A percentile compares a stretch with the other conserved stretches of the same genome.
Evolutionary conservation across 2,797 vertebrate species (phyloP).

Genomic region (Gallinago solitaria): DNA sequence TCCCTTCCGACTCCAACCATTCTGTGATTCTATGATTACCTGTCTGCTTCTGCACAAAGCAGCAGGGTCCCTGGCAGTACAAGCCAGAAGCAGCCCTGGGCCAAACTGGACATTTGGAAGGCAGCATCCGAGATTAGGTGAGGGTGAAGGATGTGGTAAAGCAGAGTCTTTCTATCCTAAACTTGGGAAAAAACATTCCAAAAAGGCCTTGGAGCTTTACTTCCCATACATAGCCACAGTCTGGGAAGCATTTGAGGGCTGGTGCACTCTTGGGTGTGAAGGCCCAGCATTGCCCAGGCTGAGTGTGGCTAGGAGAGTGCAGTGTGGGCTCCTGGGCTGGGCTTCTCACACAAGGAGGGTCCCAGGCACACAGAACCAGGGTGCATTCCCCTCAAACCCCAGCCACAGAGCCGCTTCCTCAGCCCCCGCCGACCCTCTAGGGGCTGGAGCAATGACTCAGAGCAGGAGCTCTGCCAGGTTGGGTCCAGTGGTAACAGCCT

Average conservation of each 20-base stretch:
- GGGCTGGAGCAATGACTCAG: neutral
- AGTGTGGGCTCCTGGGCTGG: fast-evolving
- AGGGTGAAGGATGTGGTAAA: neutral
- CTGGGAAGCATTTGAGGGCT: neutral
- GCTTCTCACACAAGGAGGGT: no score
- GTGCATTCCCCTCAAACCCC: neutral
- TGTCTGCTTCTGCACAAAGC: neutral
- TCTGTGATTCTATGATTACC: neutral
- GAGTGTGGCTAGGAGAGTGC: fast-evolving
- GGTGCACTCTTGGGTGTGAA: neutral
- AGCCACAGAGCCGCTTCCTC: fast-evolving
- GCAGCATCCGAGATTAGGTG: neutral
- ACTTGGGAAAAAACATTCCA: neutral
- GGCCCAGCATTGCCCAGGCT: neutral
- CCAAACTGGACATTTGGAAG: neutral
- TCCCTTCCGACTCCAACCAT: no score
- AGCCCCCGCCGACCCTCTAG: neutral
- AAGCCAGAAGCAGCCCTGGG: neutral
- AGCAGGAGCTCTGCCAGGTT: neutral
- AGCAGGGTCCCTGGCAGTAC: neutral
- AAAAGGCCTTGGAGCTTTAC: neutral
- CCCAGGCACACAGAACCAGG: no score
- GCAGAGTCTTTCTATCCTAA: neutral
- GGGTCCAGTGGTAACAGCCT: neutral
- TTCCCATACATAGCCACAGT: fast-evolving